Conservation (phyloP, 2,113 vertebrate species). For the Apodemus speciosus region DNA sequence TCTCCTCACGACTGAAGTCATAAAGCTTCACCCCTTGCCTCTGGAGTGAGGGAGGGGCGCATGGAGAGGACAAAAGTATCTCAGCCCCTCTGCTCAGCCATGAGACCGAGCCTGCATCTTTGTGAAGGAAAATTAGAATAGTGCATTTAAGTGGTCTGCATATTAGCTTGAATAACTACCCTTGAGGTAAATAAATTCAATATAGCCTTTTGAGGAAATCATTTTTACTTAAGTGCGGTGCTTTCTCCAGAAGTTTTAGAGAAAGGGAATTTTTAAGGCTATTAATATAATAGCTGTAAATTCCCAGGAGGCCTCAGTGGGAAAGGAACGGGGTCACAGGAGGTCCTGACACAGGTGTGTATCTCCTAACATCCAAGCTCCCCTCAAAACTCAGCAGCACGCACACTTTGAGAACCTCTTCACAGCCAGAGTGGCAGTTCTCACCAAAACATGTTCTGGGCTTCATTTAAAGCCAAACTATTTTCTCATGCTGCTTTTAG, state of each 20-base stretch:
- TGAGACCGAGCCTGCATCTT: neutral
- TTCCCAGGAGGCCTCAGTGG: neutral
- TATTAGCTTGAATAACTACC: conserved; percentile 3
- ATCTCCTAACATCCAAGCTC: neutral
- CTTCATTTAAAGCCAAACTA: neutral
- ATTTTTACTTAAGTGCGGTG: conserved; percentile 1
- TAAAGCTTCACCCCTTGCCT: neutral
- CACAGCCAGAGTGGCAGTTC: neutral
- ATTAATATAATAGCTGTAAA: neutral
- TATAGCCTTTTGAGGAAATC: neutral
- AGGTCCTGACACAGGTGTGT: neutral
- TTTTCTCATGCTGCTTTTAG: too few species aligned
- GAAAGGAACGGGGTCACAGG: neutral
- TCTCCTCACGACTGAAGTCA: neutral
- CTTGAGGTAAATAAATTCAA: neutral
- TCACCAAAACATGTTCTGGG: conserved; percentile 1
- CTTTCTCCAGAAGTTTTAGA: conserved; percentile 30
- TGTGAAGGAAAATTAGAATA: conserved; percentile 19
- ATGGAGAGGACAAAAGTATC: conserved; percentile 9
- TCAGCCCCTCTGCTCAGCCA: neutral
- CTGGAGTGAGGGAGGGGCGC: neutral
- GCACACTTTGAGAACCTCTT: neutral
- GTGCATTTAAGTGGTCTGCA: neutral
- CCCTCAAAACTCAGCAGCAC: conserved; percentile 5
- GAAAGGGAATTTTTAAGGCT: neutral